Evolutionary conservation across 2,888 invertebrate species (phyloP).

Genomic region (Spisula solida): DNA sequence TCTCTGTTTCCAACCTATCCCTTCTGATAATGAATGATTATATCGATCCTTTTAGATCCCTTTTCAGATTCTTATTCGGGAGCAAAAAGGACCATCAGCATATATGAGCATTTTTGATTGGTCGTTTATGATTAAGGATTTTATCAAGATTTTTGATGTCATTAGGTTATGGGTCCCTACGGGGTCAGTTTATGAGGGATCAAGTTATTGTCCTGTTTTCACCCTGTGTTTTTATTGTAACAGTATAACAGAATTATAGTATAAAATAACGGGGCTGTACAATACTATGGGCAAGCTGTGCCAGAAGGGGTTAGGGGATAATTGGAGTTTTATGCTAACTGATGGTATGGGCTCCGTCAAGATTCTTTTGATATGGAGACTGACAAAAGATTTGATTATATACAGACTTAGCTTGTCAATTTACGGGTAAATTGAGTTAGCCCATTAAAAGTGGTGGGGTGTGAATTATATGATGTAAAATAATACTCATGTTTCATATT

Average conservation of each 20-base stretch:
- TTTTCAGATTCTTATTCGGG: constrained; percentile 1
- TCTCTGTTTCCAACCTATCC: constrained; percentile 1
- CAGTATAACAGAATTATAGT: constrained; percentile 23
- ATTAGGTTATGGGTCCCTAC: constrained; percentile 49
- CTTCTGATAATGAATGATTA: constrained; percentile 28
- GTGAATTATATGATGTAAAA: not conserved
- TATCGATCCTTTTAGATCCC: constrained; percentile 41
- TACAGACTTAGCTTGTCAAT: constrained; percentile 19
- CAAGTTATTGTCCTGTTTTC: constrained; percentile 26
- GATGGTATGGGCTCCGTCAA: constrained; percentile 3
- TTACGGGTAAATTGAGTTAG: constrained; percentile 22
- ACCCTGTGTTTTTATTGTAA: constrained; percentile 20
- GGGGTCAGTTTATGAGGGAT: constrained; percentile 37
- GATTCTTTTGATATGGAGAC: not conserved
- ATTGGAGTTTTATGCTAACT: constrained; percentile 19
- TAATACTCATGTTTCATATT: no score
- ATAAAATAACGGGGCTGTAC: constrained; percentile 34
- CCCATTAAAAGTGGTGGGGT: not conserved
- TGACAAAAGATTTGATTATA: constrained; percentile 17
- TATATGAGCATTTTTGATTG: constrained; percentile 36
- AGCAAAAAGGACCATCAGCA: constrained; percentile 40
- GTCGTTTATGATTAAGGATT: constrained; percentile 43
- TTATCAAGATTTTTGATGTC: constrained; percentile 47
- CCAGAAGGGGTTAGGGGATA: not conserved
- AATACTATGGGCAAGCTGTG: not conserved